A percentile compares a stretch with the other conserved stretches of the same genome.
Evolutionary conservation across 2,888 invertebrate species (phyloP).

Genomic region (Limnephilus rhombicus): DNA sequence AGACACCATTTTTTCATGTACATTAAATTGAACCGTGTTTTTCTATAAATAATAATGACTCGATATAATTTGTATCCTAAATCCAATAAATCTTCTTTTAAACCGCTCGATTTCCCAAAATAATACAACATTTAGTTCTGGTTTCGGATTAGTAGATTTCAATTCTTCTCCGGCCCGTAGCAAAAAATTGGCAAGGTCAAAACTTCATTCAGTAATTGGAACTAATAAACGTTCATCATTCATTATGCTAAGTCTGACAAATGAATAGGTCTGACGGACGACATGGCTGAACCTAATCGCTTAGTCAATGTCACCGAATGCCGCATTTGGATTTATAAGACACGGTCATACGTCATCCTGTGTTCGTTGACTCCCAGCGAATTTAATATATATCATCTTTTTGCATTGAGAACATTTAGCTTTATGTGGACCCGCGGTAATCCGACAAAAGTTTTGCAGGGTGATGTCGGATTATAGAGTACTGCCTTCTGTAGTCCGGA

Average conservation of each 20-base stretch:
- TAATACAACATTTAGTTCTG: neutral
- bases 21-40: neutral
- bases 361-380: neutral
- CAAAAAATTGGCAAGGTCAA: neutral
- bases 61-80: neutral
- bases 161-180: neutral
- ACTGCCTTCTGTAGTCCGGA: too few relatives aligned
- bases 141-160: neutral
- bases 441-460: too few relatives aligned
- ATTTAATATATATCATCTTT: neutral
- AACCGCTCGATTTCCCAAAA: neutral
- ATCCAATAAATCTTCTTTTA: neutral
- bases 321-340: neutral
- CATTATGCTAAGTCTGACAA: neutral
- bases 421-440: too few relatives aligned
- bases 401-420: neutral
- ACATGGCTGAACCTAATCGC: conserved; percentile 1
- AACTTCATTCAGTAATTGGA: neutral
- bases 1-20: too few relatives aligned
- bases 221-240: neutral
- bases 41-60: neutral
- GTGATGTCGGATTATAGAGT: too few relatives aligned
- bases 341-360: neutral
- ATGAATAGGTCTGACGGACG: neutral
- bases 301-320: neutral